phyloP scores from a whole-genome alignment of 2,888 invertebrate genomes.

The Abrostola triplasia region DNA sequence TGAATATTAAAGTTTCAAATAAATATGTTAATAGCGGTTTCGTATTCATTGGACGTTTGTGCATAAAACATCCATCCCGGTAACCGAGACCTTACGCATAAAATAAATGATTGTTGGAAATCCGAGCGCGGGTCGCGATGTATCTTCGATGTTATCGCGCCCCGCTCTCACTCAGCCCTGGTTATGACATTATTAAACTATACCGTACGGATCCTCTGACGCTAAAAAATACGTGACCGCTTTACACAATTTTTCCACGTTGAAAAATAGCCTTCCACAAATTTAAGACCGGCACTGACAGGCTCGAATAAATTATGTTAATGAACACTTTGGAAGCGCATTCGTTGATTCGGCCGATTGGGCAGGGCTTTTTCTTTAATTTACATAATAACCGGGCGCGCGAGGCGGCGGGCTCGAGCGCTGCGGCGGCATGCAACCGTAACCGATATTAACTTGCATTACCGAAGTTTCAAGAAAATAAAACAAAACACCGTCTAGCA shows the following conservation, averaged over 20 bases:
- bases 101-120: constrained; percentile 81
- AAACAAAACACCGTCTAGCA: constrained; percentile 38
- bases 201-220: constrained; percentile 72
- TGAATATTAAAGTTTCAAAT: constrained; percentile 32
- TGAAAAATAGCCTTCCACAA: constrained; percentile 84
- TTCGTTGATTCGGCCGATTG: constrained; percentile 81
- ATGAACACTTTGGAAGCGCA: constrained; percentile 86
- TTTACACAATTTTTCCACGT: constrained; percentile 80
- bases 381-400: constrained; percentile 77
- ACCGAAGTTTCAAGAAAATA: constrained; percentile 28
- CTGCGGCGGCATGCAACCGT: constrained; percentile 53
- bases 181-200: constrained; percentile 86
- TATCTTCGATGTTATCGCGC: constrained; percentile 79
- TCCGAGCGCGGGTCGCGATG: constrained; percentile 69
- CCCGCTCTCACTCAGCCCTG: constrained; percentile 65
- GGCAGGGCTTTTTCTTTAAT: constrained; percentile 74
- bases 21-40: constrained; percentile 65
- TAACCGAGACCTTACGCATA: constrained; percentile 76
- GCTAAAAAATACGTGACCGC: constrained; percentile 86
- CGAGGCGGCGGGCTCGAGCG: constrained; percentile 17
- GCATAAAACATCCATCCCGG: constrained; percentile 72
- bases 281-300: constrained; percentile 86
- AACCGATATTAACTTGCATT: constrained; percentile 54
- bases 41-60: constrained; percentile 70
- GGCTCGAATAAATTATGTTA: constrained; percentile 87